phyloP scores from a whole-genome alignment of 2,113 vertebrate genomes.

The Cheilinus undulatus region DNA sequence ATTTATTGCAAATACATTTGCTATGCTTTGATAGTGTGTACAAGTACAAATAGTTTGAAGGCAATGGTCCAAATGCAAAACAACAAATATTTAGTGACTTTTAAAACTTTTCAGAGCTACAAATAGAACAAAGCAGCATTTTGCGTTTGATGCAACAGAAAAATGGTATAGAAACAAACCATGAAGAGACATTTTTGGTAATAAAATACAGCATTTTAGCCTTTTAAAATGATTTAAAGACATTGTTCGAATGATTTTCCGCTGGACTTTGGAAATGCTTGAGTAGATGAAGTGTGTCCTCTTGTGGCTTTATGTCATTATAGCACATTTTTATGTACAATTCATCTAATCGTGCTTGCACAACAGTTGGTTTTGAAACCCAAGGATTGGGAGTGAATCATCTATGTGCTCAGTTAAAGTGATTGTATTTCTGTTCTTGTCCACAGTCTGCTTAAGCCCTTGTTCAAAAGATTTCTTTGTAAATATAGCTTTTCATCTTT shows the following conservation, averaged over 20 bases:
- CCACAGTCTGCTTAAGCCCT: slow-evolving; percentile 60
- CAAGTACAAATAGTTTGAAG: slow-evolving; percentile 32
- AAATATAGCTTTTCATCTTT: slow-evolving; percentile 71
- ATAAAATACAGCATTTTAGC: slow-evolving; percentile 13
- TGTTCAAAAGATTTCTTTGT: slow-evolving; percentile 69
- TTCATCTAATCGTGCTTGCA: slow-evolving; percentile 54
- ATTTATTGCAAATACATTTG: slow-evolving; percentile 29
- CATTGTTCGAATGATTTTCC: slow-evolving; percentile 7
- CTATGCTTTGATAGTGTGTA: slow-evolving; percentile 29
- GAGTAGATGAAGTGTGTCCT: slow-evolving; percentile 50
- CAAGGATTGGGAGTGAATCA: slow-evolving; percentile 31
- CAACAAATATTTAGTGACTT: neutral
- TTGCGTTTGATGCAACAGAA: slow-evolving; percentile 10
- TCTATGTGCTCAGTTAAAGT: slow-evolving; percentile 68
- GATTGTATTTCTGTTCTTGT: slow-evolving; percentile 79
- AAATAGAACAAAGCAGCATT: slow-evolving; percentile 6
- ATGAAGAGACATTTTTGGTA: neutral
- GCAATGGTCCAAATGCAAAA: slow-evolving; percentile 37
- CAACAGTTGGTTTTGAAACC: slow-evolving; percentile 16
- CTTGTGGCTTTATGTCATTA: slow-evolving; percentile 59
- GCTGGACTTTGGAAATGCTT: slow-evolving; percentile 35
- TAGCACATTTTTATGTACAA: slow-evolving; percentile 54
- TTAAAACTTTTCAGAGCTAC: slow-evolving; percentile 12
- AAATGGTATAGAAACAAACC: neutral
- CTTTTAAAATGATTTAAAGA: slow-evolving; percentile 17